Evolutionary conservation across 2,888 invertebrate species (phyloP), one percentile per base, ranked within the genome.

Genomic region (Phengaris alcon): DNA sequence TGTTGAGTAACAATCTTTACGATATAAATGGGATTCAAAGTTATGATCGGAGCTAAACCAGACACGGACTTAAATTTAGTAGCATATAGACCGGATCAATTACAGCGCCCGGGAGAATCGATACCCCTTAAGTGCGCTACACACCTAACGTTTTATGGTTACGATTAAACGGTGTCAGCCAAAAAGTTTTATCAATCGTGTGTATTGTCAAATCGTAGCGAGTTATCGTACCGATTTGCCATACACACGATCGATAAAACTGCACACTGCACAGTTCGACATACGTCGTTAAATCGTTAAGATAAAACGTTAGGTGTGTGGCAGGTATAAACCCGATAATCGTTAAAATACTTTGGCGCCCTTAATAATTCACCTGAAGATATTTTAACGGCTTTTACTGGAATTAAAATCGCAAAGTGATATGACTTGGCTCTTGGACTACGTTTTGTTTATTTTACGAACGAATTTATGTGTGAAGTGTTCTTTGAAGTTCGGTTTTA

Each of bases 361-460:
- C 22, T 35, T 44, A 64, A 64, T 64, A 64, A 13, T 44, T 64
- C 64, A 13, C 64, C 64, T 64, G 64, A 6, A 64, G 64, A 64
- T 64, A 64, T 64, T 64, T 64, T 64, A 35, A 64, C 64, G 35
- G 35, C 35, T 44, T 59, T 44, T 9, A 6, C 64, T 13, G 35
- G 64, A 35, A 64, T 44, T 64, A 13, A 64, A 64, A 44, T 64
- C 22, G 5, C 22, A 15, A 64, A 64, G 64, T 44, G 35, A 13
- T 64, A 35, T 64, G 35, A 64, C 35, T 6, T 15, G 9, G 9
- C 35, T 35, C 35, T 35, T 35, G 12, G 52, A 10, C 52, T 52
- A 35, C 35, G 35, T 10, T 22, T 64, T 35, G 22, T 64, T 64
- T 22, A 22, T 22, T 22, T 22, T 22, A 22, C 22, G 22, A 22